Conservation (phyloP, 2,888 invertebrate species). For the Tipula unca region DNA sequence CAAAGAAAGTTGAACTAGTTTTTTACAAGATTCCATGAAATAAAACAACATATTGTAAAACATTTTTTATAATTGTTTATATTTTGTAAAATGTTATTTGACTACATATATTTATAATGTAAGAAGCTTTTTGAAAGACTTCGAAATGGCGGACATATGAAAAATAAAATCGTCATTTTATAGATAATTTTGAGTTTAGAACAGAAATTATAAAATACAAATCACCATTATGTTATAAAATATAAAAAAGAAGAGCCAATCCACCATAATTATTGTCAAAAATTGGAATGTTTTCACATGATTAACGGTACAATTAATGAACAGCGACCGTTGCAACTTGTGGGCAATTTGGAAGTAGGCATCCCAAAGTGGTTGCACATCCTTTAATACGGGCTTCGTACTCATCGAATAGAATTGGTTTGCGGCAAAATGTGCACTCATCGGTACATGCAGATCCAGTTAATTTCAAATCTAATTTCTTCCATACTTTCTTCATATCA, state of each 20-base stretch:
- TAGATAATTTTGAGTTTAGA: neutral
- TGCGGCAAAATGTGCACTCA: constrained; percentile 53
- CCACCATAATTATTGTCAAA: neutral
- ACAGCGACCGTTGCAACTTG: constrained; percentile 42
- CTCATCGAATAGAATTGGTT: constrained; percentile 47
- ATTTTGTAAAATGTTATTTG: neutral
- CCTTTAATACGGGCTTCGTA: constrained; percentile 43
- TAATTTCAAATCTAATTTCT: constrained; percentile 60
- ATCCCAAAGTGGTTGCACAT: constrained; percentile 34
- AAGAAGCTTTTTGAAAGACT: neutral
- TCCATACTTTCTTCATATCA: constrained; percentile 76
- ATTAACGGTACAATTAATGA: neutral
- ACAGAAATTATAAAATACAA: neutral
- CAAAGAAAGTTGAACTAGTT: too few species aligned
- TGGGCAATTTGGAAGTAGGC: constrained; percentile 53
- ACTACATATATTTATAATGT: neutral
- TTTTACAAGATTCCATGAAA: neutral
- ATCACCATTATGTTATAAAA: neutral
- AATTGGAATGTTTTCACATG: neutral
- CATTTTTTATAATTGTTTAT: neutral
- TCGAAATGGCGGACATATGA: neutral
- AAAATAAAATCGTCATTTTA: neutral
- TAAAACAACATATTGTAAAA: neutral
- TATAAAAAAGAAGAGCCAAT: neutral
- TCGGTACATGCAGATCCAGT: constrained; percentile 47